Conservation (phyloP, 2,797 vertebrate species). For the Rhabdophis nuchalis region DNA sequence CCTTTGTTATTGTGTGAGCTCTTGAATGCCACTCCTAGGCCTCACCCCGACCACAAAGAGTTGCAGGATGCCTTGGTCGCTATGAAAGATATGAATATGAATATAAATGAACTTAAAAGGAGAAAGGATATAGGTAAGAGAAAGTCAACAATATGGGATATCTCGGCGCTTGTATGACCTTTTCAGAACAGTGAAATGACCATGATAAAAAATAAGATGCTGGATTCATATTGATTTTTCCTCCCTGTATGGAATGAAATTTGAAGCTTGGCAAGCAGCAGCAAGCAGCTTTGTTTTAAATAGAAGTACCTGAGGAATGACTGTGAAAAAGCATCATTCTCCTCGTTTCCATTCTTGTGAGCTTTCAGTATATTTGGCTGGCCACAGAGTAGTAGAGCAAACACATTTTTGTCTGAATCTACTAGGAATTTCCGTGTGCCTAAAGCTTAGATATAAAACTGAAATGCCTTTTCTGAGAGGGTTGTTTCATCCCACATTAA, state of each 20-base stretch:
- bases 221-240: not conserved
- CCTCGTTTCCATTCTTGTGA: not conserved
- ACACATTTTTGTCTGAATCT: not conserved
- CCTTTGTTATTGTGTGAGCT: constrained; percentile 87
- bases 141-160: not conserved
- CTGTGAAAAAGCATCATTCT: not conserved
- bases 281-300: not conserved
- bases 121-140: constrained; percentile 91
- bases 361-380: not conserved
- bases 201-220: not conserved
- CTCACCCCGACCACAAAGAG: constrained; percentile 80
- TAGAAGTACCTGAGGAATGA: not conserved
- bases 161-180: not conserved
- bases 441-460: not conserved
- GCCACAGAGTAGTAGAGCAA: not conserved
- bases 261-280: not conserved
- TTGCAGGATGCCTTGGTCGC: constrained; percentile 82
- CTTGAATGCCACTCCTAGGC: constrained; percentile 85
- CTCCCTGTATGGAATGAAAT: not conserved
- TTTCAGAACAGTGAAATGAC: not conserved
- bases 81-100: constrained; percentile 84
- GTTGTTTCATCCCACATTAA: not conserved
- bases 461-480: not conserved
- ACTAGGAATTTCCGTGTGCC: not conserved
- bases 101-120: constrained; percentile 95